phyloP scores from a whole-genome alignment of 2,797 vertebrate genomes.

The Sternotherus odoratus region DNA sequence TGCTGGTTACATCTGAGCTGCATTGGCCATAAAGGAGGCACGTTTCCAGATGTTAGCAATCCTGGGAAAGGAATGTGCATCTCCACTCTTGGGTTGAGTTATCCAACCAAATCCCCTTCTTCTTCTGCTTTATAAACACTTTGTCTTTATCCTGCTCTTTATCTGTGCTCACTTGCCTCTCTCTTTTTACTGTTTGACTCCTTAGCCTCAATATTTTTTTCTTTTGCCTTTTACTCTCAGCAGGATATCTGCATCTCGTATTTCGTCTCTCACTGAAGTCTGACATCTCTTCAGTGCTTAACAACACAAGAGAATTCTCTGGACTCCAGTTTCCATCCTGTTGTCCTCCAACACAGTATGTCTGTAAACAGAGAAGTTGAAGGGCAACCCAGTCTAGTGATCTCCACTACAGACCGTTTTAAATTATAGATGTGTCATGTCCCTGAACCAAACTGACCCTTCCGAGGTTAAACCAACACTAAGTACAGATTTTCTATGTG shows the following conservation, averaged over 20 bases:
- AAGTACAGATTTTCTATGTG: neutral
- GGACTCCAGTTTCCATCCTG: neutral
- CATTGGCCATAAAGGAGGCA: neutral
- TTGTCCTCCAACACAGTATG: neutral
- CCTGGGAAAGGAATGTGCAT: neutral
- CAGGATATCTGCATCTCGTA: constrained; percentile 28
- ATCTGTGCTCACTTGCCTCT: neutral
- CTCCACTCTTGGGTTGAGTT: neutral
- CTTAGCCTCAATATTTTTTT: constrained; percentile 24
- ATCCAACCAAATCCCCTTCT: neutral
- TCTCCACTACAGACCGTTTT: neutral
- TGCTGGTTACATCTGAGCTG: neutral
- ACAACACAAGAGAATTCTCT: neutral
- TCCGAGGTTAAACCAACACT: neutral
- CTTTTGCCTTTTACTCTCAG: constrained; percentile 37
- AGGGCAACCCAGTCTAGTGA: neutral
- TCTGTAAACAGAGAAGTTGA: neutral
- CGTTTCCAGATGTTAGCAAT: neutral
- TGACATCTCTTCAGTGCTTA: constrained; percentile 10
- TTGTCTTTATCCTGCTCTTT: constrained; percentile 7
- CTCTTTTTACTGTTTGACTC: constrained; percentile 20
- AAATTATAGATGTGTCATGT: neutral
- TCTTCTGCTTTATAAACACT: neutral
- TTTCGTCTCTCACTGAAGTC: constrained; percentile 25
- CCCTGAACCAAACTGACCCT: neutral